Base-by-base conservation (phyloP, 2,113 vertebrate species). In the Onychostoma macrolepis region DNA sequence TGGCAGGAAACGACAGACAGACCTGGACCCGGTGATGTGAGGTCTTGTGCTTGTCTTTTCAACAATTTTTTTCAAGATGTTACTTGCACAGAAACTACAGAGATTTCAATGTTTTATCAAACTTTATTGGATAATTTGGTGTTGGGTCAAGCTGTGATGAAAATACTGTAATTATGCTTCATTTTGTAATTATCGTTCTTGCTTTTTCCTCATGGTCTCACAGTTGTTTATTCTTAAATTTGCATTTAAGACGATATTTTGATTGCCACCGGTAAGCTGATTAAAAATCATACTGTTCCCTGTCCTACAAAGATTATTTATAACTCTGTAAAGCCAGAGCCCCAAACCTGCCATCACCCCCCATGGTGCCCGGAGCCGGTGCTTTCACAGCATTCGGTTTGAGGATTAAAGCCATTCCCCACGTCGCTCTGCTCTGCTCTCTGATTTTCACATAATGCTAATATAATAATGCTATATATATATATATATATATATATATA, bases 381-480 rank as follows among this genome's bases (percentile, higher is more conserved):
- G 24, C 72, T 38, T 72, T 79, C 41, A 83, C 36, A 77, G 81
- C 74, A 63, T 88, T 78, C 74, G 65, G 43, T 72, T 78, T 21
- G 10, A 72, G 88, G 63, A 83, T 88, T 88, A 86, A 36, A 26
- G 13, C 69, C 45, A 65, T 82, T 63, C 76, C 76, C 36, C 45
- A 26, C 71, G 26, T 80, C 58, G 8, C 58, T 74, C 36, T 41
- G 77, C 72, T 45, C 61, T 28, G 65, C 28, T 50, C 56, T 77
- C 78, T 45, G 50, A 74, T 77, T 56, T 38, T 21, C 30, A 28
- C 43, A 69, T 36, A 74, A 61, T 83, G 36, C 61, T 71, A 36
- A 83, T 76, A n/a, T n/a, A n/a, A n/a, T n/a, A n/a, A n/a, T n/a
- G n/a, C 33, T 33, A 33, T 33, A 33, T 33, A 33, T 33, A 33